Percentiles rank a stretch among this genome's conserved stretches.
Evolutionary conservation across 2,888 invertebrate species (phyloP).

Genomic region (Watsonalla cultraria): DNA sequence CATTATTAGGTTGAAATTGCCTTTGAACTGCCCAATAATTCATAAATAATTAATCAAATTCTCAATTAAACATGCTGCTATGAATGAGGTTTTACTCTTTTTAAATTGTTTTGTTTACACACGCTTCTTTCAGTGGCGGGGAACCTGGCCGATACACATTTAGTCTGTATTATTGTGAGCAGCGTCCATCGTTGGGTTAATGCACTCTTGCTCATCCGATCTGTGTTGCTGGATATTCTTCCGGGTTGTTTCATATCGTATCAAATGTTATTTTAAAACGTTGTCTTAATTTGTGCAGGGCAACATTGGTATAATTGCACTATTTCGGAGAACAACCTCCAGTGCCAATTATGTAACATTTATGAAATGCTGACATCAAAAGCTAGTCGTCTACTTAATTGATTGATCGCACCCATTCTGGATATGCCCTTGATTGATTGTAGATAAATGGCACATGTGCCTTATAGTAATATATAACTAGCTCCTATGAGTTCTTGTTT

Average conservation of each 20-base stretch:
- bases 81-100: slow-evolving; percentile 37
- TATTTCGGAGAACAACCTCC: too few relatives aligned
- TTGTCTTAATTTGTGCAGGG: not conserved
- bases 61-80: slow-evolving; percentile 17
- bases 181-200: slow-evolving; percentile 51
- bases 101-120: slow-evolving; percentile 55
- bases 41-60: slow-evolving; percentile 11
- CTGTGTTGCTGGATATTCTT: slow-evolving; percentile 33
- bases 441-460: too few relatives aligned
- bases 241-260: slow-evolving; percentile 41
- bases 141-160: slow-evolving; percentile 49
- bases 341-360: too few relatives aligned
- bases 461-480: too few relatives aligned
- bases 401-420: too few relatives aligned
- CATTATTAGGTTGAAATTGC: too few relatives aligned
- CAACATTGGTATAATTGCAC: not conserved
- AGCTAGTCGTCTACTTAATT: too few relatives aligned
- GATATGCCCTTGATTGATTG: too few relatives aligned
- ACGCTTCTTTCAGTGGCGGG: slow-evolving; percentile 44
- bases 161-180: slow-evolving; percentile 52
- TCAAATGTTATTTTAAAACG: slow-evolving; percentile 21
- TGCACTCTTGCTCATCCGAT: slow-evolving; percentile 53
- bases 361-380: too few relatives aligned
- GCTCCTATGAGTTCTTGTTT: slow-evolving; percentile 5
- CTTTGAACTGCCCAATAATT: slow-evolving; percentile 7